Evolutionary conservation across 1,140 invertebrate species (phyloP).

Genomic region (Tetranychus urticae): DNA sequence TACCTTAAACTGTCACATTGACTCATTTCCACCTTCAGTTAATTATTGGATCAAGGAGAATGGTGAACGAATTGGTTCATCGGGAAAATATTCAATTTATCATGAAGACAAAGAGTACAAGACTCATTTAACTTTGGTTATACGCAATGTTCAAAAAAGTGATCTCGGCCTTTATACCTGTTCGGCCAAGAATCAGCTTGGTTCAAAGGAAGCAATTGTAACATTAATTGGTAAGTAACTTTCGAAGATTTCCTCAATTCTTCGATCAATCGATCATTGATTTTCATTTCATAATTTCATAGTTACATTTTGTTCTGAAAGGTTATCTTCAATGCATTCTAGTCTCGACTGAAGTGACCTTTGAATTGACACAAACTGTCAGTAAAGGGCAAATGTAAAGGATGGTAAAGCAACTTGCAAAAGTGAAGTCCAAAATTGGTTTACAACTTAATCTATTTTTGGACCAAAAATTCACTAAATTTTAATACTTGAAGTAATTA

Average conservation of each 20-base stretch:
- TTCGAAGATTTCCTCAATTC: neutral
- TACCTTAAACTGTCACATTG: slow-evolving; percentile 61
- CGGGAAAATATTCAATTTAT: neutral
- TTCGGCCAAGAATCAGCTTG: slow-evolving; percentile 48
- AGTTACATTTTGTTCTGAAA: too few relatives aligned
- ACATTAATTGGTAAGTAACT: neutral
- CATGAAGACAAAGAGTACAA: neutral
- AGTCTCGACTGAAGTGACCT: too few relatives aligned
- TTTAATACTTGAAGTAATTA: too few relatives aligned
- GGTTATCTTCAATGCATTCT: too few relatives aligned
- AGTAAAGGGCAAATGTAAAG: too few relatives aligned
- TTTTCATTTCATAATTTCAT: too few relatives aligned
- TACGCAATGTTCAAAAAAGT: slow-evolving; percentile 37
- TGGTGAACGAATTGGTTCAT: slow-evolving; percentile 20
- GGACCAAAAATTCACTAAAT: too few relatives aligned
- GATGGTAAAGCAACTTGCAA: too few relatives aligned
- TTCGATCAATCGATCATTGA: too few relatives aligned
- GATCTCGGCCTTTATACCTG: slow-evolving; percentile 72
- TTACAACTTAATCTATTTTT: too few relatives aligned
- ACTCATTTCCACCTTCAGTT: slow-evolving; percentile 63
- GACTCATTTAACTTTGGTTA: neutral
- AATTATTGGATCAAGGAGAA: slow-evolving; percentile 62
- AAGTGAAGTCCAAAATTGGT: too few relatives aligned
- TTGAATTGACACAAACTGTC: too few relatives aligned
- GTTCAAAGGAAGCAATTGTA: slow-evolving; percentile 28